These are phyloP conservation scores for Callopanchax toddi DNA, from an alignment of 2,113 vertebrate genomes.

Conservation along the genomic window DNA sequence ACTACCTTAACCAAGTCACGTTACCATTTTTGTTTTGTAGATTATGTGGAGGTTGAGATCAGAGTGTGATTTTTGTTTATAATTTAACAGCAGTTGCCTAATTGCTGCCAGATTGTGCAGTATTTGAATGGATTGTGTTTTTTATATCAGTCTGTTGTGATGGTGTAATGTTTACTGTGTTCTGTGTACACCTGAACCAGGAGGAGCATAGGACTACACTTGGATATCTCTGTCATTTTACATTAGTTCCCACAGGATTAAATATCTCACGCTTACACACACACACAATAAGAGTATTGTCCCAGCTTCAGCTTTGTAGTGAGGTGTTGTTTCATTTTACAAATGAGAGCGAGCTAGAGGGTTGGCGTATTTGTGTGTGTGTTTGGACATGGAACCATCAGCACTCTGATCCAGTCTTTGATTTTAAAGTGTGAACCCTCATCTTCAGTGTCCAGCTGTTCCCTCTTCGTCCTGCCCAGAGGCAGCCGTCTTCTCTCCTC, in stretches of 20 bases:
- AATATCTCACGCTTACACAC: constrained; percentile 49
- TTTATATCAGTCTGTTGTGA: no score
- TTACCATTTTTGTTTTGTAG: not conserved
- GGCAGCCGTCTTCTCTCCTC: constrained; percentile 47
- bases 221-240: constrained; percentile 25
- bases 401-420: constrained; percentile 68
- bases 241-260: constrained; percentile 63
- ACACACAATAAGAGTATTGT: constrained; percentile 43
- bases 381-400: constrained; percentile 22
- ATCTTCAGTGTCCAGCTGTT: constrained; percentile 57
- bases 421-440: constrained; percentile 68
- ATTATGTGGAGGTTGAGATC: no score
- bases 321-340: constrained; percentile 47
- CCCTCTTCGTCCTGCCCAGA: constrained; percentile 42
- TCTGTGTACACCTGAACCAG: not conserved
- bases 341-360: constrained; percentile 26
- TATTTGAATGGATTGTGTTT: no score
- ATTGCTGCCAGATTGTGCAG: not conserved
- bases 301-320: constrained; percentile 60
- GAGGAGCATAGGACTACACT: not conserved
- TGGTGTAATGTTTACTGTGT: no score
- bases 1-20: not conserved
- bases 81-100: not conserved
- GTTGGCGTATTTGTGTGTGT: constrained; percentile 27
- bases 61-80: not conserved